Percentiles rank a stretch among this genome's conserved stretches.
These are phyloP conservation scores for Falco naumanni DNA, from an alignment of 2,797 vertebrate genomes.

Conservation along the genomic window DNA sequence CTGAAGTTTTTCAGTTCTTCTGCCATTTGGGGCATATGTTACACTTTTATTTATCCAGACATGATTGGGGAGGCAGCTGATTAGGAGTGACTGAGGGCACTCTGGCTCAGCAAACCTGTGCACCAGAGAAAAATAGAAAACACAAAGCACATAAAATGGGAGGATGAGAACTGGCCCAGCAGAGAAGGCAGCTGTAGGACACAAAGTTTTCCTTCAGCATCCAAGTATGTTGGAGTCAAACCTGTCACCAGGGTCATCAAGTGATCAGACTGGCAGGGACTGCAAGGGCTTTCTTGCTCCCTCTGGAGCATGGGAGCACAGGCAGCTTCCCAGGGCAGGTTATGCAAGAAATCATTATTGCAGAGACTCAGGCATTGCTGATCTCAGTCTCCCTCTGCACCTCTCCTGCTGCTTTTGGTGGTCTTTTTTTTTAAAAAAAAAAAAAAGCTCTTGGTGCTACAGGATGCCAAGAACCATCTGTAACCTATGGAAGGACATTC, in stretches of 20 bases:
- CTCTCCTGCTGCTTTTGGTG: background rate
- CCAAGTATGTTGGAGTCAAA: background rate
- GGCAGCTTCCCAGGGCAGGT: background rate
- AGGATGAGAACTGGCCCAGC: background rate
- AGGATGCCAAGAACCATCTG: background rate
- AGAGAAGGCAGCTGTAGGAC: background rate
- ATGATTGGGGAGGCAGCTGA: background rate
- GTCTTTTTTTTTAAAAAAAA: background rate
- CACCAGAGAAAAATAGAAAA: constrained; percentile 10
- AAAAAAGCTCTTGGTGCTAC: background rate
- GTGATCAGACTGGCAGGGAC: background rate
- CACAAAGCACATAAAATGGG: background rate
- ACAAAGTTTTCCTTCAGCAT: background rate
- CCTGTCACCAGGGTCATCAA: background rate
- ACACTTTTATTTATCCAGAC: constrained; percentile 25
- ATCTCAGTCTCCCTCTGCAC: background rate
- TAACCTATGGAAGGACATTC: background rate
- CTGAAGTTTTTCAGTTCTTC: constrained; percentile 30
- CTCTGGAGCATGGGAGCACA: background rate
- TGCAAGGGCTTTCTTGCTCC: background rate
- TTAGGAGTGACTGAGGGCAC: constrained; percentile 2
- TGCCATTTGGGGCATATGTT: constrained; percentile 32
- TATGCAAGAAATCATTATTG: background rate
- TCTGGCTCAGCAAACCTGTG: constrained; percentile 32
- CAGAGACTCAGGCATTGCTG: background rate